Percentiles rank a stretch among this genome's conserved stretches.
Evolutionary conservation across 1,140 invertebrate genomes (phyloP).

Genomic region (Drosophila gunungcola): DNA sequence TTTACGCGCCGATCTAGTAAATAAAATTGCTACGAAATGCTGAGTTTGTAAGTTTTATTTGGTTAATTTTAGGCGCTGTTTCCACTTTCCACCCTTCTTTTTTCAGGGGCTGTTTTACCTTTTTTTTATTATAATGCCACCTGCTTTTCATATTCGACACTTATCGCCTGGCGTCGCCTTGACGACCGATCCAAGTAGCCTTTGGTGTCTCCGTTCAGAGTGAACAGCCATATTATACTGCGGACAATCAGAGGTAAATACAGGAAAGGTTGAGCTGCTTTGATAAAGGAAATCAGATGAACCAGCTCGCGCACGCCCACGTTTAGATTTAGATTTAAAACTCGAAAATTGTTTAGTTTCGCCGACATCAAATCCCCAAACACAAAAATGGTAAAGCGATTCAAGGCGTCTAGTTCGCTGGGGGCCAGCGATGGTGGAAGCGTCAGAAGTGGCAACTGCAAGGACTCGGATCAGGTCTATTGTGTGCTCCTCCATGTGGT

Average conservation of each 20-base stretch:
- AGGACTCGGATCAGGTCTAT: slow-evolving; percentile 53
- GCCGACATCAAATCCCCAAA: slow-evolving; percentile 4
- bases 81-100: too few species aligned
- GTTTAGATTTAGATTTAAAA: slow-evolving; percentile 35
- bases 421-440: slow-evolving; percentile 30
- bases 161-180: slow-evolving; percentile 4
- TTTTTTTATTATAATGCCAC: background rate
- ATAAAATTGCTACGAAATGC: too few species aligned
- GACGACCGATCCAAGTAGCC: slow-evolving; percentile 30
- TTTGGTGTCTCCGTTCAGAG: slow-evolving; percentile 2
- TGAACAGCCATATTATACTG: slow-evolving; percentile 11
- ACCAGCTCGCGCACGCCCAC: background rate
- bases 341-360: slow-evolving; percentile 23
- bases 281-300: slow-evolving; percentile 9
- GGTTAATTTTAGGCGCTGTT: too few species aligned
- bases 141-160: slow-evolving; percentile 1
- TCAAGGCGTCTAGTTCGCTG: slow-evolving; percentile 17
- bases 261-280: slow-evolving; percentile 5
- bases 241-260: slow-evolving; percentile 1
- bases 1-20: too few species aligned
- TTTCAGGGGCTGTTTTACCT: slow-evolving; percentile 4
- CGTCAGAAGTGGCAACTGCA: slow-evolving; percentile 17
- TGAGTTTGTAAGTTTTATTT: too few species aligned
- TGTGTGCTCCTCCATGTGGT: slow-evolving; percentile 75
- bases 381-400: slow-evolving; percentile 33